Conservation (phyloP, 2,113 vertebrate species). For the Ploceus nigricollis region DNA sequence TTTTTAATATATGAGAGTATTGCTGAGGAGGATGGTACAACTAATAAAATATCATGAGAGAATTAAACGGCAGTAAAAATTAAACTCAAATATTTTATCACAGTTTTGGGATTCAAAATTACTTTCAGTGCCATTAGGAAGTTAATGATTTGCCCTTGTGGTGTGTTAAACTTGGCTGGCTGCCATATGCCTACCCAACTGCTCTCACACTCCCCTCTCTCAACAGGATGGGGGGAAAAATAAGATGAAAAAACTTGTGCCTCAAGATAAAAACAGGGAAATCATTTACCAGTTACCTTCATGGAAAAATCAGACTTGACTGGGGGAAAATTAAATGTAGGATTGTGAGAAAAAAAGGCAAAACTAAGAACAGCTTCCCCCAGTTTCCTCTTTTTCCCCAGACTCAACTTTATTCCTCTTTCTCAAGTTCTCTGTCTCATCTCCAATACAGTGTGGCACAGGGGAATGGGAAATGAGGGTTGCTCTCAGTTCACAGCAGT, state of each 20-base stretch:
- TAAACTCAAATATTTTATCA: background rate
- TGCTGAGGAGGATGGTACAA: background rate
- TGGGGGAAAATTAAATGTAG: background rate
- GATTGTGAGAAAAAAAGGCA: background rate
- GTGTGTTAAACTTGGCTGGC: background rate
- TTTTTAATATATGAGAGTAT: background rate
- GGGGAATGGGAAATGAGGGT: background rate
- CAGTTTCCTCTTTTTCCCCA: background rate
- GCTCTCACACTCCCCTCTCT: background rate
- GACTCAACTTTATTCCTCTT: background rate
- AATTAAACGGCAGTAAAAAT: background rate
- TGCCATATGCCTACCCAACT: background rate
- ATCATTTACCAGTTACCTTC: background rate
- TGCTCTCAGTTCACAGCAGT: background rate
- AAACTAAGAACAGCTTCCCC: background rate
- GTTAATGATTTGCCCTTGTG: background rate
- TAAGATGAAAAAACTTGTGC: background rate
- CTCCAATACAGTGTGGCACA: fast-evolving
- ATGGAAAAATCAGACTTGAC: background rate
- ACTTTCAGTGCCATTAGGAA: background rate
- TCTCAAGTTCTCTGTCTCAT: background rate
- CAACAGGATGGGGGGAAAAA: background rate
- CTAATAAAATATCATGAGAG: background rate
- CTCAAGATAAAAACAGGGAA: background rate
- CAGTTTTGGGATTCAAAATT: background rate